Percentiles rank a stretch among this genome's conserved stretches.
These are phyloP conservation scores for Cygnus buccinator DNA, from an alignment of 2,113 vertebrate species.

Conservation along the genomic window DNA sequence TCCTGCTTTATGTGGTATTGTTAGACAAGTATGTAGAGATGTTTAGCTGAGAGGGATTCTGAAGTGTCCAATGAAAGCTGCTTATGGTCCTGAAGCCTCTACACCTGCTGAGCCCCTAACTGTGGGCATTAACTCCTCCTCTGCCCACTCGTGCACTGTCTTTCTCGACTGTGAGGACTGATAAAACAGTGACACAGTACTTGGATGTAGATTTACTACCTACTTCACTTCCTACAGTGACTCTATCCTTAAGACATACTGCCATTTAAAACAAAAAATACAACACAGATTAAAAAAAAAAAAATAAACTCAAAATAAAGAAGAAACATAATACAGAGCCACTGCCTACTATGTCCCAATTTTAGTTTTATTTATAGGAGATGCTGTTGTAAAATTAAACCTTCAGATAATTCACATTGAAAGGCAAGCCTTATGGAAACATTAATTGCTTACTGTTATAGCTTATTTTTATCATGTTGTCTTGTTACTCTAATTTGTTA, in stretches of 20 bases:
- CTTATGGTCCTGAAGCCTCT: neutral
- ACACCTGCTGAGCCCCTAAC: neutral
- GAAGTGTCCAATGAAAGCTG: neutral
- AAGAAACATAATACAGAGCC: neutral
- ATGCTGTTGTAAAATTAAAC: neutral
- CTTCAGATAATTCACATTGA: neutral
- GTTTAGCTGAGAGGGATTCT: no score
- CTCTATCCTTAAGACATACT: no score
- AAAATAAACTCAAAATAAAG: neutral
- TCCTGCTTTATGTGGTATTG: accelerated
- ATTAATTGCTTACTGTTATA: neutral
- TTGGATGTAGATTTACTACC: no score
- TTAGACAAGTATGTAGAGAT: accelerated
- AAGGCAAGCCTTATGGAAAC: neutral
- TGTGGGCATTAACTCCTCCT: neutral
- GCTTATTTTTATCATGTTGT: neutral
- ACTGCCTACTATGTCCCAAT: neutral
- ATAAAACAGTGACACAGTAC: accelerated
- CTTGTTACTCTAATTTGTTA: neutral
- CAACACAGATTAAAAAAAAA: neutral
- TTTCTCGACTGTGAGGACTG: accelerated
- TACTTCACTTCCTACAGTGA: accelerated
- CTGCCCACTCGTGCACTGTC: accelerated
- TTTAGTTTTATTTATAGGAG: neutral
- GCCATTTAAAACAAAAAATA: neutral